Conservation (phyloP, 2,888 invertebrate genomes). For the Tetheella fluctuosa region DNA sequence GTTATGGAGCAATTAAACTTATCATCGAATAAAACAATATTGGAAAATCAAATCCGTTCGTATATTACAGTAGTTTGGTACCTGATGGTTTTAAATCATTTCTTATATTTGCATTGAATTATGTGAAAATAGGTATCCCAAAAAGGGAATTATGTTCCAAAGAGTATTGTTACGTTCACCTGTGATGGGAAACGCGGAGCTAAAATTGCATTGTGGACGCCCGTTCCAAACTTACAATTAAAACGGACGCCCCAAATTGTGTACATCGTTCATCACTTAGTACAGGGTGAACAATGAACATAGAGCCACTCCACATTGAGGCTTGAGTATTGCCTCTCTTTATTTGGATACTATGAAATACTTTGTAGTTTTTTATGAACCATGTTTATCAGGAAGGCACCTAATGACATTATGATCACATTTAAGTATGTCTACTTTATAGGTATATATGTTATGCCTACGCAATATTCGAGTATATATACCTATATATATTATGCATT, state of each 20-base stretch:
- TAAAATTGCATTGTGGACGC: slow-evolving; percentile 73
- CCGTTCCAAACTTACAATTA: slow-evolving; percentile 79
- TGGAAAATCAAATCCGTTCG: no score
- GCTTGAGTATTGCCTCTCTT: slow-evolving; percentile 35
- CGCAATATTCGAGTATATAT: no score
- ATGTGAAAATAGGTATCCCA: background rate
- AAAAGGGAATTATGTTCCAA: background rate
- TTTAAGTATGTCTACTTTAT: no score
- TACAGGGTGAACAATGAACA: slow-evolving; percentile 32
- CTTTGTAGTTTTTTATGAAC: background rate
- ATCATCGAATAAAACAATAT: no score
- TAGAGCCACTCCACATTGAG: slow-evolving; percentile 25
- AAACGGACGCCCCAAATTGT: slow-evolving; percentile 83
- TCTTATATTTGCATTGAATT: no score
- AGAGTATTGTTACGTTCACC: background rate
- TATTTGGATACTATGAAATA: slow-evolving; percentile 21
- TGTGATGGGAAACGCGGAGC: slow-evolving; percentile 54
- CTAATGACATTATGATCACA: no score
- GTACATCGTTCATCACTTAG: slow-evolving; percentile 83
- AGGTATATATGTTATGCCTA: no score
- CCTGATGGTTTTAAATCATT: no score
- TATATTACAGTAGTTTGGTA: no score
- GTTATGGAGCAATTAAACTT: no score
- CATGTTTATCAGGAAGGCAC: background rate
- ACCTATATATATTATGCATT: no score